Conservation (phyloP, 2,113 vertebrate species). For the Brachyistius frenatus region DNA sequence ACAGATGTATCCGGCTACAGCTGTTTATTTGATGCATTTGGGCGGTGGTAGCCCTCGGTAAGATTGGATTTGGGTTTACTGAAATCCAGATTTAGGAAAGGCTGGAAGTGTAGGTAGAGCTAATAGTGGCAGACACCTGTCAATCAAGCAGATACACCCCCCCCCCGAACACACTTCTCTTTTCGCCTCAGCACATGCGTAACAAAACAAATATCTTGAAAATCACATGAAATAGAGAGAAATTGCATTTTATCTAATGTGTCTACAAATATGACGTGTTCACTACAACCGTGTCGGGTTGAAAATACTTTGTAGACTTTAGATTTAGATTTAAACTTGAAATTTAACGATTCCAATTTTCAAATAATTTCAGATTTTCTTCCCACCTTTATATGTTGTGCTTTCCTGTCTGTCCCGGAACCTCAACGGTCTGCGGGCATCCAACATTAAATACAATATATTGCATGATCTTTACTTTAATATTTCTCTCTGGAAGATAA, state of each 20-base stretch:
- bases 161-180: neutral
- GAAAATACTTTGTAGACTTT: too few relatives aligned
- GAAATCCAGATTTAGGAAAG: conserved; percentile 57
- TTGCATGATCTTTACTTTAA: conserved; percentile 52
- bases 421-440: conserved; percentile 33
- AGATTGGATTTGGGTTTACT: conserved; percentile 52
- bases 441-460: conserved; percentile 43
- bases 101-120: conserved; percentile 40
- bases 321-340: too few relatives aligned
- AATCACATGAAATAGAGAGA: too few relatives aligned
- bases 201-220: neutral
- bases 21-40: neutral
- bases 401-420: conserved; percentile 1
- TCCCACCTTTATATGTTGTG: conserved; percentile 15
- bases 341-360: too few relatives aligned
- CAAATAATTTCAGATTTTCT: neutral
- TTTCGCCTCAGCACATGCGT: neutral
- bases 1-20: conserved; percentile 5
- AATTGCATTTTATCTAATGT: too few relatives aligned
- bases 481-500: conserved; percentile 64
- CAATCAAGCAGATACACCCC: conserved; percentile 18
- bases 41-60: neutral
- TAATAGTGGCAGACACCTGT: conserved; percentile 22
- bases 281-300: too few relatives aligned
- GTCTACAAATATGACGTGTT: too few relatives aligned